Conservation (phyloP, 2,113 vertebrate species). For the Scartelaos histophorus region DNA sequence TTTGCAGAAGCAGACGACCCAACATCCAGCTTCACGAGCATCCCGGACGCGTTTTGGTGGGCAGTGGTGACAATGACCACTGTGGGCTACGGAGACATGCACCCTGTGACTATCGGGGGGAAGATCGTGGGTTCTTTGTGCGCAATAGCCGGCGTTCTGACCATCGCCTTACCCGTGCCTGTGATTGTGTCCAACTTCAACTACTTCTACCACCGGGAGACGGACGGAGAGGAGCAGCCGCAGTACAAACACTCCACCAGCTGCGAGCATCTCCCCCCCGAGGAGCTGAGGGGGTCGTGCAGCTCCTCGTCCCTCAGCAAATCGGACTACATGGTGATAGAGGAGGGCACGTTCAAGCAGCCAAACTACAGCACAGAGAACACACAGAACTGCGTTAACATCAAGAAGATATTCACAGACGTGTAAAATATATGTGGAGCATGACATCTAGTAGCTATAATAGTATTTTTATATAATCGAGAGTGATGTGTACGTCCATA, state of each 20-base stretch:
- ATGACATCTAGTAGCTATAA: conserved; percentile 35
- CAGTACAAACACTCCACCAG: conserved; percentile 87
- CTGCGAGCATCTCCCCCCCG: conserved; percentile 88
- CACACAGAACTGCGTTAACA: conserved; percentile 92
- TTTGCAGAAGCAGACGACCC: conserved; percentile 96
- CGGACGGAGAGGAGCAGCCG: conserved; percentile 92
- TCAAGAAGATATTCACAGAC: conserved; percentile 96
- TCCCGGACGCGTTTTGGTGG: conserved; percentile 99
- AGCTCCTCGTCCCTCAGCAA: conserved; percentile 93
- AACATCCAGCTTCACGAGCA: conserved; percentile 92
- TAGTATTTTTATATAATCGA: conserved; percentile 50
- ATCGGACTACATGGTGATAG: conserved; percentile 92
- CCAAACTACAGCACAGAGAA: conserved; percentile 87
- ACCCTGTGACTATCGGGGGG: conserved; percentile 95
- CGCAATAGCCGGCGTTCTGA: conserved; percentile 94
- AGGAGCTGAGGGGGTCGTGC: conserved; percentile 86
- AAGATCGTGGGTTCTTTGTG: conserved; percentile 97
- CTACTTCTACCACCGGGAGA: conserved; percentile 98
- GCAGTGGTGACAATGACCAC: conserved; percentile 99
- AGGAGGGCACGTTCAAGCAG: conserved; percentile 90
- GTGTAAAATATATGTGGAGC: conserved; percentile 78
- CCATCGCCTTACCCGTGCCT: conserved; percentile 94
- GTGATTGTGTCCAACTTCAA: conserved; percentile 99
- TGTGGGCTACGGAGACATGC: conserved; percentile 97
- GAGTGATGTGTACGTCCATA: conserved; percentile 60